Base-by-base conservation (phyloP, 2,888 invertebrate genomes). In the Drosophila basisetae region DNA sequence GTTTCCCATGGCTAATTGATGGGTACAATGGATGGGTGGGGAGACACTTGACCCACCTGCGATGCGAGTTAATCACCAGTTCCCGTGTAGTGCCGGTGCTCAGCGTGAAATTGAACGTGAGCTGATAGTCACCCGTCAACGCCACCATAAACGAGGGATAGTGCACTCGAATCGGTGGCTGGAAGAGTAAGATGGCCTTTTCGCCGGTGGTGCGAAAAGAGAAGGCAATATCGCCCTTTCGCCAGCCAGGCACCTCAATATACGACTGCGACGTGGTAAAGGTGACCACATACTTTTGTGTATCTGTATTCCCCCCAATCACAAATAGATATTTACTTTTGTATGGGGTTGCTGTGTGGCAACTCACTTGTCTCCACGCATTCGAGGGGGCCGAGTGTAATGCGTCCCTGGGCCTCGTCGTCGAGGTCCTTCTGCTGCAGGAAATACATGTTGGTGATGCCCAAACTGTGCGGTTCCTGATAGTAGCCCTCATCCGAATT, bases 141-240 rank as follows among this genome's bases (percentile, higher is more conserved):
- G 97, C 97, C 5, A 98, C 97, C 96, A 98, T 97, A 92, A 98
- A 98, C 16, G 97, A 97, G 2, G 98, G 98, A 93, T 98, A 97
- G 89, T 97, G 96, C 2, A 96, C 96, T 74, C 98, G 95, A 62
- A 98, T 97, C 0, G 98, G 97, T 7, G 98, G 97, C 92, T 98
- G 98, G 91, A 98, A 98, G 9, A 98, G 94, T 33, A 99, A 94
- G 79, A 98, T 97, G 5, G 98, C 98, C 90, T 96, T 97, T 83
- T 96, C 96, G 41, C 98, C 97, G 1, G 98, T 98, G 0, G 98
- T 98, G 76, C 98, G 95, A 91, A 98, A 98, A 84, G 98, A 98
- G 93, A 98, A 97, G 0, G 97, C 97, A 76, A 98, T 96, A 91
- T 98, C 98, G 1, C 98, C 98, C 90, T 97, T 97, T 68, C 97